Base-by-base conservation (phyloP, 1,140 invertebrate genomes). In the Pissodes strobi region DNA sequence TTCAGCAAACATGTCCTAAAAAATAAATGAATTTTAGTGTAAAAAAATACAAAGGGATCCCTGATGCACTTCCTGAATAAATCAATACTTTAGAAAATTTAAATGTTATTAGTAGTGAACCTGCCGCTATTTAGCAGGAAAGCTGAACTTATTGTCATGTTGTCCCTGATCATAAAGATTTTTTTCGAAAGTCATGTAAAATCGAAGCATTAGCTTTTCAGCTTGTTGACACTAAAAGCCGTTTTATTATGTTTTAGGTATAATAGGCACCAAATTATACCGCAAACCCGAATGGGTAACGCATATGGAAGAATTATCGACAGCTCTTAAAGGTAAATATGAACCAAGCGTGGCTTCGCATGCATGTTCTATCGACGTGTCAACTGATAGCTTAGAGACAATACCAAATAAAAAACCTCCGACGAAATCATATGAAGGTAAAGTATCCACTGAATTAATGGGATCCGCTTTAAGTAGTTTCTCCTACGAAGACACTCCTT, bases 271-370 rank as follows among this genome's bases (percentile, higher is more conserved):
- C 3, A 91, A 91, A 78, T 86, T 89, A 67, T 94, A 95, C 75
- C 83, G 90, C 68, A 94, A 95, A 79, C 92, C 92, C 39, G 90
- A 92, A 83, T 95, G 92, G 92, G 92, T 95, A 1, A 88, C 88
- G 9, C 88, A 92, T 63, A 94, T 94, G 92, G 92, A 95, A 81
- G 90, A 93, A 78, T 83, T 93, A 74, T 87, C 92, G 80, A 87
- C 88, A 60, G 87, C 88, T 66, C 81, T 93, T 19, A 86, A 87
- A 91, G 91, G 92, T 94, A 92, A 87, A 80, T 57, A 56, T 52
- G 41, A 62, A 8, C 58, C 13, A 15, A 45, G 38, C 17, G 51
- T 30, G 48, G 53, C 71, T 60, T 52, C 58, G 67, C 69, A 72
- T 74, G 68, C 65, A 19, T 62, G 53, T 49, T 72, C 72, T 19